Evolutionary conservation across 2,113 vertebrate genomes (phyloP).

Genomic region (Pundamilia nyererei): DNA sequence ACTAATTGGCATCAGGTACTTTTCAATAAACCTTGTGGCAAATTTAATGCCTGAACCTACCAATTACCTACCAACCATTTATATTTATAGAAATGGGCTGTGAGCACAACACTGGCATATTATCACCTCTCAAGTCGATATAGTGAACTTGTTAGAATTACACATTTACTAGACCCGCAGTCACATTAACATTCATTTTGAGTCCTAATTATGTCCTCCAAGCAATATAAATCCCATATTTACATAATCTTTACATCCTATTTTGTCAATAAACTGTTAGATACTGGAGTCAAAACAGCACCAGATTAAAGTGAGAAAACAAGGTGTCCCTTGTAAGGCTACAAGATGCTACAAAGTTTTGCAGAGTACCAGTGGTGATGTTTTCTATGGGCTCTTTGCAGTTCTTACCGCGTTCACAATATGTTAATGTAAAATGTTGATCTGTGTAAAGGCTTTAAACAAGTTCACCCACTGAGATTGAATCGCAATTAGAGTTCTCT

Average conservation of each 20-base stretch:
- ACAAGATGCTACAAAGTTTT: neutral
- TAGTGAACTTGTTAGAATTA: neutral
- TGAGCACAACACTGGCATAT: neutral
- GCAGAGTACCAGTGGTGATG: neutral
- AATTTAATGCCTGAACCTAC: neutral
- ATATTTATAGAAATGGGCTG: neutral
- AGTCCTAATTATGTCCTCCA: neutral
- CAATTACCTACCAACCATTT: neutral
- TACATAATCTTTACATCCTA: neutral
- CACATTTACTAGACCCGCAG: neutral
- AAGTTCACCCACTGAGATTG: neutral
- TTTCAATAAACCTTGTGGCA: neutral
- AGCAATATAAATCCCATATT: neutral
- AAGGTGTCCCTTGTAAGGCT: neutral
- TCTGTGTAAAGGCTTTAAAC: neutral
- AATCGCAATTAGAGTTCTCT: neutral
- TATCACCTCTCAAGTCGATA: neutral
- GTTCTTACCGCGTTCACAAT: neutral
- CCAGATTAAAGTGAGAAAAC: neutral
- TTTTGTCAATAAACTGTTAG: neutral
- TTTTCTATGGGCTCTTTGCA: neutral
- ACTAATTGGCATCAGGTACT: neutral
- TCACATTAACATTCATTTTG: neutral
- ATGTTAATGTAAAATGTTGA: neutral
- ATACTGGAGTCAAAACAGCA: neutral